Base-by-base conservation (phyloP, 2,888 invertebrate genomes). In the Chrysolina haemoptera region DNA sequence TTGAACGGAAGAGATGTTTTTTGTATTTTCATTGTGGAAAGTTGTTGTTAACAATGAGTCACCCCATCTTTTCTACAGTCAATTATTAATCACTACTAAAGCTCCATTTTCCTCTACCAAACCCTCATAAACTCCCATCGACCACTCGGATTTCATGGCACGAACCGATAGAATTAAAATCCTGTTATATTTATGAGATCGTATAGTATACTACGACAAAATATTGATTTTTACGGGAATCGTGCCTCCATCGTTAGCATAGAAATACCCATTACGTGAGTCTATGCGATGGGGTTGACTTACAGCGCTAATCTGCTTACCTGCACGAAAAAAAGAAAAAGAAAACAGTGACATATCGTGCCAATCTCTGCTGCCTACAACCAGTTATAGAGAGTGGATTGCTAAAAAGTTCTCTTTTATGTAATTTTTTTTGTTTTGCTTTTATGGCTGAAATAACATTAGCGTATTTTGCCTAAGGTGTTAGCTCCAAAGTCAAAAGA, bases 231-330 rank as follows among this genome's bases (percentile, higher is more conserved):
- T 59, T 35, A 14, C 59, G 35, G 50, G 59, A 27, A 59, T 35
- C 35, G 27, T 27, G 59, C 27, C 59, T 18, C 59, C 46, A n/a
- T 10, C 35, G 59, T 59, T 59, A 27, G 59, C 35, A 59, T 74
- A 75, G 73, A 77, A 79, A 62, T 46, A 16, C 48, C 69, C 62
- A 35, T 69, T 69, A 63, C 69, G 69, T 67, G 67, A 67, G 53
- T 2, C 18, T 5, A 11, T 14, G 22, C 48, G 35, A 50, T 46
- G 46, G 63, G 69, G 69, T 69, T 40, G 69, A 27, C 48, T 62
- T 63, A 59, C 18, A 69, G 48, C 50, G 43, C 35, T 68, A 68
- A 68, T 68, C 62, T 62, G 14, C 20, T 50, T 69, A 20, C 62
- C 63, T 40, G 10, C 6, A 48, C 22, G 27, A 43, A 50, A 69